Base-by-base conservation (phyloP, 2,113 vertebrate species). In the Boleophthalmus pectinirostris region DNA sequence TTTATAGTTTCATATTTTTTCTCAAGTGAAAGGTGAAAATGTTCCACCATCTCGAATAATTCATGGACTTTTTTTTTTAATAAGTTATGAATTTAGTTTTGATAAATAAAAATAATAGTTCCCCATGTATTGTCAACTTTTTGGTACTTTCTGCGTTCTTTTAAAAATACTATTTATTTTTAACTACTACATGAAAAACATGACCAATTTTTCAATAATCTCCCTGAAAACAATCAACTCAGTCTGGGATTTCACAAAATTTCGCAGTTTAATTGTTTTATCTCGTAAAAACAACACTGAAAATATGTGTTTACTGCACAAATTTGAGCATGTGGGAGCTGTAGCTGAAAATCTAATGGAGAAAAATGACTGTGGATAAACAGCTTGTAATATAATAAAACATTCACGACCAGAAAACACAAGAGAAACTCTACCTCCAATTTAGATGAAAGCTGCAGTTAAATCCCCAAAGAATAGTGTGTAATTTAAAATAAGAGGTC, bases 401-500 rank as follows among this genome's bases (percentile, higher is more conserved):
- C 51, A 18, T 11, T 54, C 51, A 2, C 1, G 3, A 29, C 23
- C 15, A 65, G 64, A 69, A 69, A 35, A 67, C 24, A 75, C 15
- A 20, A 29, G 25, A 8, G 11, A 33, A 15, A 61, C 29, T 54
- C 51, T 21, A 21, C 51, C 51, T 54, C 51, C 51, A 54, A 3
- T 54, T n/a, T 54, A 10, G 51, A n/a, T 74, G 68, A 82, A 77
- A 67, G 66, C 33, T 3, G n/a, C 63, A 51, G 74, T 70, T 69
- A 2, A 3, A 9, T 21, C 70, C 46, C 71, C 0, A 38, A 72
- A 65, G 61, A 56, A 45, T 68, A 23, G 15, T 20, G 21, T 51
- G 75, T 72, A 68, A 66, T 73, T 60, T 70, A 64, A 16, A 2
- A 5, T 38, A 74, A 56, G 65, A 56, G 24, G 38, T n/a, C 16